Evolutionary conservation across 2,113 vertebrate genomes (phyloP).

Genomic region (Sula dactylatra): DNA sequence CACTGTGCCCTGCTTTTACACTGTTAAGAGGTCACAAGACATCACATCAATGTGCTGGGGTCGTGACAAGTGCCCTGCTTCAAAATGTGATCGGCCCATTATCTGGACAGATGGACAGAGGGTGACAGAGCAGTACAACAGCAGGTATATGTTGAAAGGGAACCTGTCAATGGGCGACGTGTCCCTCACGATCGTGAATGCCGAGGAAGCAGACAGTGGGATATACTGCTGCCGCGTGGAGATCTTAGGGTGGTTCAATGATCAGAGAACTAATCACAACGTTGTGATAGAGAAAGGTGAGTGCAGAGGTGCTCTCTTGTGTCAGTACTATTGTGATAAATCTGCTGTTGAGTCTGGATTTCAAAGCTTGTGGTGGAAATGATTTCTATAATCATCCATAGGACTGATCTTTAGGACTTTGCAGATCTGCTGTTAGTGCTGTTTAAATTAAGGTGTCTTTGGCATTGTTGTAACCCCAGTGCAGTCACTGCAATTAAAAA

Average conservation of each 20-base stretch:
- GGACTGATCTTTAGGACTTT: not conserved
- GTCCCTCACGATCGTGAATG: constrained; percentile 75
- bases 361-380: not conserved
- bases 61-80: constrained; percentile 27
- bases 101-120: constrained; percentile 55
- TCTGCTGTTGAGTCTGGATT: not conserved
- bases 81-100: constrained; percentile 56
- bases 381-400: not conserved
- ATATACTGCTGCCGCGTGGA: constrained; percentile 82
- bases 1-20: constrained; percentile 76
- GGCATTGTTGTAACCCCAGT: not conserved
- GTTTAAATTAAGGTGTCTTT: not conserved
- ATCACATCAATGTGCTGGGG: constrained; percentile 77
- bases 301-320: not conserved
- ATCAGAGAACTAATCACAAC: not conserved
- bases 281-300: constrained; percentile 66
- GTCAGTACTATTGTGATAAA: not conserved
- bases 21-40: accelerated
- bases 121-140: not conserved
- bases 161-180: constrained; percentile 40
- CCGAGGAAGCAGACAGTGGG: constrained; percentile 66
- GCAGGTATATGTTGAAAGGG: constrained; percentile 70
- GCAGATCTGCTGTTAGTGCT: not conserved
- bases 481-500: not conserved
- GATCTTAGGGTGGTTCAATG: constrained; percentile 76